Evolutionary conservation across 2,797 vertebrate species (phyloP).

Genomic region (Dipus sagitta): DNA sequence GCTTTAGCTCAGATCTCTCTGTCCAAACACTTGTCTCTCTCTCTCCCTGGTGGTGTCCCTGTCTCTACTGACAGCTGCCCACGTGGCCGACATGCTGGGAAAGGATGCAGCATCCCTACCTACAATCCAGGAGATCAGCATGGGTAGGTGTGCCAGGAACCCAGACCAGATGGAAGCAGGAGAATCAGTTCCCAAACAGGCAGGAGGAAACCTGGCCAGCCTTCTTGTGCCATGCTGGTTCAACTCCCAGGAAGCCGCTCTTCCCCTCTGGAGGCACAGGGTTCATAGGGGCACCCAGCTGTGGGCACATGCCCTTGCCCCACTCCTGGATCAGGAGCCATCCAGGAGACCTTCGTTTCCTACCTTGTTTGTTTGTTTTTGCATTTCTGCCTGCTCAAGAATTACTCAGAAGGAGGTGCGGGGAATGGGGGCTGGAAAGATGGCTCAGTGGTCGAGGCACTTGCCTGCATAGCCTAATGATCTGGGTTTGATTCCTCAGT

Average conservation of each 20-base stretch:
- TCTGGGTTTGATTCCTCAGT: no score
- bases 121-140: constrained; percentile 69
- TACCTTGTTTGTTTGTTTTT: neutral
- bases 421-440: neutral
- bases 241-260: constrained; percentile 61
- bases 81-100: no score
- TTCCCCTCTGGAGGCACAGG: neutral
- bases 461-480: no score
- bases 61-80: neutral
- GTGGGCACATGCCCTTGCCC: neutral
- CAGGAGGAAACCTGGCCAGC: constrained; percentile 47
- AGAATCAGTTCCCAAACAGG: constrained; percentile 69
- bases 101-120: neutral
- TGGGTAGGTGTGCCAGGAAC: constrained; percentile 56
- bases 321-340: neutral
- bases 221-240: constrained; percentile 61
- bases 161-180: constrained; percentile 82
- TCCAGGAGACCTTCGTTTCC: neutral
- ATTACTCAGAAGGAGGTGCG: neutral
- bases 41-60: neutral
- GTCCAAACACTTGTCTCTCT: neutral
- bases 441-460: no score
- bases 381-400: neutral
- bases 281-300: neutral
- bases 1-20: neutral